Conservation (phyloP, 2,797 vertebrate species). For the Sebastolobus alascanus region DNA sequence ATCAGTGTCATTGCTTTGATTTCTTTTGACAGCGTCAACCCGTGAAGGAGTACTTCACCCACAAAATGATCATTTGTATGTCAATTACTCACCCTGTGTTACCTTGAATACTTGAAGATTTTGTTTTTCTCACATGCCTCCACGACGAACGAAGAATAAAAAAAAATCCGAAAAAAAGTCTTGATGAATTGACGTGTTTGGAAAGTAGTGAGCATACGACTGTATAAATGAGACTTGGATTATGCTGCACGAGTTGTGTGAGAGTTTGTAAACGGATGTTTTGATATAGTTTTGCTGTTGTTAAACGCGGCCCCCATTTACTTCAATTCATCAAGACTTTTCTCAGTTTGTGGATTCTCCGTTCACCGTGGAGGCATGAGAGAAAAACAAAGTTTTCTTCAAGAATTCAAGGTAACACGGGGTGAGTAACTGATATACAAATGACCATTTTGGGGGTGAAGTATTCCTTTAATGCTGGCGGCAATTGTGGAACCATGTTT, state of each 20-base stretch:
- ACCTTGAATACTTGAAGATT: not conserved
- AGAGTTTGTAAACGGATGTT: not conserved
- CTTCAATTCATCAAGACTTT: not conserved
- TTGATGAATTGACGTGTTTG: not conserved
- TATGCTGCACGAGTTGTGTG: not conserved
- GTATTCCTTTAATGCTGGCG: not conserved
- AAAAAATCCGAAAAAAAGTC: not conserved
- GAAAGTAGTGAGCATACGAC: not conserved
- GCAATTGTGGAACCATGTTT: constrained; percentile 1
- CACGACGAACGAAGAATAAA: not conserved
- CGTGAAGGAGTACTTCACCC: not conserved
- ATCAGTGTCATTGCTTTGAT: not conserved
- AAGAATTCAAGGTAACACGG: not conserved
- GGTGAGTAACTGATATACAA: not conserved
- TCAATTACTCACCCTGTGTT: not conserved
- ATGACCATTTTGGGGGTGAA: not conserved
- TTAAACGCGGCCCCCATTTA: too few species aligned
- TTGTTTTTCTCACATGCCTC: not conserved
- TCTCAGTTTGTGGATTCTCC: not conserved
- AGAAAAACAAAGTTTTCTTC: not conserved
- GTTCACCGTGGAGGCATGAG: not conserved
- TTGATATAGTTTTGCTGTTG: not conserved
- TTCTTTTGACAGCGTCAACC: not conserved
- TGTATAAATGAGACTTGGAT: not conserved
- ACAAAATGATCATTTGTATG: not conserved